phyloP scores from a whole-genome alignment of 2,888 invertebrate species.

The Aphrophora alni region DNA sequence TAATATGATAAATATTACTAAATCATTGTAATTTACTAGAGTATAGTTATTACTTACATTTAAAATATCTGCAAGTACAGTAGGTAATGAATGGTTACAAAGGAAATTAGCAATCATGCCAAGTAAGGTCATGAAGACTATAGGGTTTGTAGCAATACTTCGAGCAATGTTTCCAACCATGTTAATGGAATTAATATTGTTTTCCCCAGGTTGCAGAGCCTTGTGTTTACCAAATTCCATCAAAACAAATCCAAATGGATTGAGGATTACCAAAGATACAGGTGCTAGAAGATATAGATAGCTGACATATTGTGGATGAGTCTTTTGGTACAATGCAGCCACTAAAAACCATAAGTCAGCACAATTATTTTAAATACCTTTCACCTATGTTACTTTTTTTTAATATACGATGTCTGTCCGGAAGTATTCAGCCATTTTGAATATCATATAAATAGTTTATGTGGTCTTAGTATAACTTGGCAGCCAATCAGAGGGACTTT shows the following conservation, averaged over 20 bases:
- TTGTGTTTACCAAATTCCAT: constrained; percentile 71
- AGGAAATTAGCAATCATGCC: constrained; percentile 85
- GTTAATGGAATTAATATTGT: constrained; percentile 31
- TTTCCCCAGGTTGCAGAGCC: background rate
- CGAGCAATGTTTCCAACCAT: constrained; percentile 42
- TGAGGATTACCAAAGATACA: constrained; percentile 88
- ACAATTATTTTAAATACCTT: too few species aligned
- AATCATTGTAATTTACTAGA: too few species aligned
- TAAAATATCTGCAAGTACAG: constrained; percentile 75
- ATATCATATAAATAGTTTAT: too few species aligned
- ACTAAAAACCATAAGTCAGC: constrained; percentile 65
- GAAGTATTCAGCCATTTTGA: too few species aligned
- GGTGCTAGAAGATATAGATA: constrained; percentile 95
- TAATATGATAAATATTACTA: too few species aligned
- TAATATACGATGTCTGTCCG: too few species aligned
- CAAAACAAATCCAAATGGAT: constrained; percentile 88
- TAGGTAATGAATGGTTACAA: constrained; percentile 79
- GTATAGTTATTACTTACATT: constrained; percentile 72
- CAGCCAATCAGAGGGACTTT: too few species aligned
- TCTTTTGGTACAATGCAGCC: constrained; percentile 80
- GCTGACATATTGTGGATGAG: constrained; percentile 88
- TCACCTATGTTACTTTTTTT: too few species aligned
- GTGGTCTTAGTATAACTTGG: too few species aligned
- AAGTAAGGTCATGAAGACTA: constrained; percentile 90
- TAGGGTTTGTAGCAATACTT: constrained; percentile 85